These are phyloP conservation scores for Sphecodes monilicornis DNA, from an alignment of 2,888 invertebrate genomes.

Conservation along the genomic window DNA sequence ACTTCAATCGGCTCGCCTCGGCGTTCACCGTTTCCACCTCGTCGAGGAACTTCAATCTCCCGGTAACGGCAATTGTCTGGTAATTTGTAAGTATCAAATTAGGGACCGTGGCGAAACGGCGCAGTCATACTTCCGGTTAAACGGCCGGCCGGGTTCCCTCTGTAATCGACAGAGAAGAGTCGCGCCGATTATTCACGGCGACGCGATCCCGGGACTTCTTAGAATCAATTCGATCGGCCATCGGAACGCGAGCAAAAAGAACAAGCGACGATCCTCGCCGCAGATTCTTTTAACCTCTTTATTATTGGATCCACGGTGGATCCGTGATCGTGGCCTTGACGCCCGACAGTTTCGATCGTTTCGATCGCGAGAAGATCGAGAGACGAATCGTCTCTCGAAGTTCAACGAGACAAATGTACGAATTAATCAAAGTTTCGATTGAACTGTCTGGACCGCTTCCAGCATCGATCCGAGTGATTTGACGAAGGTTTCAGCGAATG, in stretches of 20 bases:
- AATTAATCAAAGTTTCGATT: background rate
- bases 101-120: conserved; percentile 20
- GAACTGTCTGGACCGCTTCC: background rate
- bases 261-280: background rate
- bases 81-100: conserved; percentile 48
- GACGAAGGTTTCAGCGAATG: background rate
- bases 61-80: conserved; percentile 89
- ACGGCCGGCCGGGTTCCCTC: conserved; percentile 5
- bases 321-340: conserved; percentile 1
- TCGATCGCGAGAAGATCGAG: background rate
- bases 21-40: conserved; percentile 88
- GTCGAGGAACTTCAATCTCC: conserved; percentile 88
- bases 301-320: background rate
- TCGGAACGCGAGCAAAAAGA: background rate
- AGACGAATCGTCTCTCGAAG: background rate
- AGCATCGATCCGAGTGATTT: background rate
- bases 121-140: conserved; percentile 35
- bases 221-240: background rate
- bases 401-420: background rate
- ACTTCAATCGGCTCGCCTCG: conserved; percentile 88
- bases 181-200: background rate
- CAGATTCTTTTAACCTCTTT: background rate
- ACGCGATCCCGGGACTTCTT: background rate
- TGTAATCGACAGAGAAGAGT: conserved; percentile 18
- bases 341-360: background rate